Base-by-base conservation (phyloP, 2,888 invertebrate genomes). In the Drosophila cognata region DNA sequence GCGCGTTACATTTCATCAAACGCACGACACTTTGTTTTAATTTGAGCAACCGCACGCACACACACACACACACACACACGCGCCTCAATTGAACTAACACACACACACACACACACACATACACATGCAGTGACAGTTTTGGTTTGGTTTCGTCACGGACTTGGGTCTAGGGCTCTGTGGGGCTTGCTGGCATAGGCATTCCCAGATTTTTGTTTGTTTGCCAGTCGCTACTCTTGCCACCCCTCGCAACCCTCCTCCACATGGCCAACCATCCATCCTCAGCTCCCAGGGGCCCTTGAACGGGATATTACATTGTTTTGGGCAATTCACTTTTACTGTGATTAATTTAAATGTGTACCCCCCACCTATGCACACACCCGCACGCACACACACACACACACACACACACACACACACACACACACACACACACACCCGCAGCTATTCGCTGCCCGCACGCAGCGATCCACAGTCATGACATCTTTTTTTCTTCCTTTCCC, bases 1-100 rank as follows among this genome's bases (percentile, higher is more conserved):
- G 88, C 77, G 87, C 89, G 86, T 87, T 86, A 90, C 90, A 88
- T 89, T 87, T 90, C 87, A 90, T 87, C 89, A 87, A 90, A 87
- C 84, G 82, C 90, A 87, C 84, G 90, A 90, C 90, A 87, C 87
- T 87, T 90, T 87, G 90, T 87, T 87, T 87, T 90, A 87, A 87
- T 87, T 87, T 87, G 80, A 86, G 84, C 86, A 82, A 85, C 88
- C 85, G 71, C 85, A 80, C 90, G 74, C 89, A 77, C 77, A 71
- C 75, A 82, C 56, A n/a, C n/a, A n/a, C n/a, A n/a, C n/a, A 50
- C 66, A 61, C 38, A 70, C 58, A 66, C 65, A 70, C 38, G 65
- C 52, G 59, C 74, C 43, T 69, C 64, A 64, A 69, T 70, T 75
- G 70, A 75, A 69, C 70, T 56, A 55, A 71, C 74, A 64, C 53